Base-by-base conservation (phyloP, 2,797 vertebrate species). In the Loriculus beryllinus region DNA sequence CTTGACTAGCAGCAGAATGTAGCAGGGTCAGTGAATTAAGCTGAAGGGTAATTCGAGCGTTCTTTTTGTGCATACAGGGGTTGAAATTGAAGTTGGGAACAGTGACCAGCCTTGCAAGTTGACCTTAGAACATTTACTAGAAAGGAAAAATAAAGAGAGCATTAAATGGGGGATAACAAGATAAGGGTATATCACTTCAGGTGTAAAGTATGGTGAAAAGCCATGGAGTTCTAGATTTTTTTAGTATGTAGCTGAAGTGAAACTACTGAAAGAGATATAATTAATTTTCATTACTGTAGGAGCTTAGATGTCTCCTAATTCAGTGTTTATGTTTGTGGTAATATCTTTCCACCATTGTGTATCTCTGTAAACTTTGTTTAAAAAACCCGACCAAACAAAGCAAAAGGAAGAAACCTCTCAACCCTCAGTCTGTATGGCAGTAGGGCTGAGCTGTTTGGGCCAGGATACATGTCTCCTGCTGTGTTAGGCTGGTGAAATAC, bases 311-410 rank as follows among this genome's bases (percentile, higher is more conserved):
- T 95, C 90, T 92, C 43, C 93, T 75, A 89, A 85, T 92, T 80
- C 68, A 92, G 45, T 92, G 68, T 95, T 95, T 88, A 90, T 93
- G 60, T 90, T 90, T 87, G 91, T 88, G 76, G 84, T 81, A 88
- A 59, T 86, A 89, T 91, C 84, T 75, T 64, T 91, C 59, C 39
- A 45, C 42, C 47, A 69, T 51, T 92, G 75, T 93, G 60, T 93
- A 89, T 90, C 71, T 93, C 59, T 91, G 4, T 96, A 92, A 93
- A 86, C 76, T 82, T 56, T 94, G 89, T 94, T 95, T 91, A 83
- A 82, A 68, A 95, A 92, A 64, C 2, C 0, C 35, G 12, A 74
- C 62, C 81, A 85, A 91, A 92, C 56, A 92, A 89, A 92, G 82
- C 78, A 74, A 91, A 96, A 68, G 51, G 80, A 77, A 82, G 84